Evolutionary conservation across 64 coral and sea anemone genomes (phyloP), one percentile per base, ranked within the genome.

Genomic region (Trachythela sp.): DNA sequence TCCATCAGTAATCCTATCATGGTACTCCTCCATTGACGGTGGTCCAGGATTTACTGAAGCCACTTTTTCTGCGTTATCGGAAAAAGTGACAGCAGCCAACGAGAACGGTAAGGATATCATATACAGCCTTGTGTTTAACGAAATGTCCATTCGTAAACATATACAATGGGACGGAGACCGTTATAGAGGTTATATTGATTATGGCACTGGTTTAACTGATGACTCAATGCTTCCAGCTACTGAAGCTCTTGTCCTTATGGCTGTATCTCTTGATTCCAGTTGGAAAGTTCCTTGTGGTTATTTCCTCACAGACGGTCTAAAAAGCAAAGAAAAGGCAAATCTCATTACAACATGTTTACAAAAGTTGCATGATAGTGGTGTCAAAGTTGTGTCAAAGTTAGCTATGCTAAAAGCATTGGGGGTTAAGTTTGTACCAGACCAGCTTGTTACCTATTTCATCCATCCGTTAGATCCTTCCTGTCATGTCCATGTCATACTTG

Each of bases 231-330:
- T n/a, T n/a, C n/a, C n/a, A n/a, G n/a, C n/a, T n/a, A n/a, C n/a
- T n/a, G n/a, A n/a, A n/a, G n/a, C n/a, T n/a, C n/a, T n/a, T n/a
- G n/a, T n/a, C n/a, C n/a, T n/a, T n/a, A n/a, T n/a, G n/a, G n/a
- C n/a, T n/a, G n/a, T n/a, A n/a, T n/a, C n/a, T n/a, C n/a, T n/a
- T n/a, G n/a, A n/a, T n/a, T 20, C 49, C 35, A 48, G 50, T 38
- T 54, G 49, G 49, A 58, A 87, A 58, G 85, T 58, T 36, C 85
- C 85, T 70, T 40, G 49, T 88, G 85, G 49, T 26, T 39, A 58
- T 17, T 88, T 88, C 38, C 30, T 88, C 8, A 67, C 67, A 24
- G 64, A 88, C 67, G 86, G 86, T 37, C 15, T 88, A 34, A 88
- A 9, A 14, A 50, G 86, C 22, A 88, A 88, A n/a, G 54, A 37